phyloP scores from a whole-genome alignment of 2,113 vertebrate genomes.

The Anguilla japonica region DNA sequence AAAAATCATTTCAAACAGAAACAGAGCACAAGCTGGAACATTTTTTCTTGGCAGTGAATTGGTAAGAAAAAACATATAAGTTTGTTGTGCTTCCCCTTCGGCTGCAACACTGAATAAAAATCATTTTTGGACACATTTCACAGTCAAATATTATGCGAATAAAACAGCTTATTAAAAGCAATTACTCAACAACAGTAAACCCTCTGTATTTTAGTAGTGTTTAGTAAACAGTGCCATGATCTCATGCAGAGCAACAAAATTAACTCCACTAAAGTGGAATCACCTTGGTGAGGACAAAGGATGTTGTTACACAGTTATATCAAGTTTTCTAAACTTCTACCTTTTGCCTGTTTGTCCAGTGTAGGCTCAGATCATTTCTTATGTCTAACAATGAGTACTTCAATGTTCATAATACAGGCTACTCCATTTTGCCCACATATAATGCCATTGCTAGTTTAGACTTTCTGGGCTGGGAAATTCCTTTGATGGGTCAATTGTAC shows the following conservation, averaged over 20 bases:
- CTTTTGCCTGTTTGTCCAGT: not conserved
- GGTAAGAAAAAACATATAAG: not conserved
- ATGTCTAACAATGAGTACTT: too few relatives aligned
- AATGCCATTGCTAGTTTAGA: not conserved
- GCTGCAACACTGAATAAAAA: too few relatives aligned
- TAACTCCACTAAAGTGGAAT: not conserved
- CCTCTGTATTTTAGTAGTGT: not conserved
- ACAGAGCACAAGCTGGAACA: not conserved
- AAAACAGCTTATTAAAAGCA: too few relatives aligned
- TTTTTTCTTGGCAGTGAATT: not conserved
- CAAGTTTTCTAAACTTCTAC: too few relatives aligned
- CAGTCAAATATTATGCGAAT: too few relatives aligned
- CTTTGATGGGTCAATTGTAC: not conserved
- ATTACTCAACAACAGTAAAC: not conserved
- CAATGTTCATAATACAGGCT: too few relatives aligned
- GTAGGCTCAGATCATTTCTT: too few relatives aligned
- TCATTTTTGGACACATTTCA: too few relatives aligned
- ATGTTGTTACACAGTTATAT: not conserved
- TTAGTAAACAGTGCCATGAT: not conserved
- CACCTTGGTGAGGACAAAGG: not conserved
- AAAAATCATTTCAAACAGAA: not conserved
- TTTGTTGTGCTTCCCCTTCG: too few relatives aligned
- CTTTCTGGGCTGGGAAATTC: not conserved
- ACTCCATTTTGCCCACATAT: too few relatives aligned
- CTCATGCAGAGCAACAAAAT: not conserved